phyloP scores from a whole-genome alignment of 2,888 invertebrate genomes.

The Ophion ventricosus region DNA sequence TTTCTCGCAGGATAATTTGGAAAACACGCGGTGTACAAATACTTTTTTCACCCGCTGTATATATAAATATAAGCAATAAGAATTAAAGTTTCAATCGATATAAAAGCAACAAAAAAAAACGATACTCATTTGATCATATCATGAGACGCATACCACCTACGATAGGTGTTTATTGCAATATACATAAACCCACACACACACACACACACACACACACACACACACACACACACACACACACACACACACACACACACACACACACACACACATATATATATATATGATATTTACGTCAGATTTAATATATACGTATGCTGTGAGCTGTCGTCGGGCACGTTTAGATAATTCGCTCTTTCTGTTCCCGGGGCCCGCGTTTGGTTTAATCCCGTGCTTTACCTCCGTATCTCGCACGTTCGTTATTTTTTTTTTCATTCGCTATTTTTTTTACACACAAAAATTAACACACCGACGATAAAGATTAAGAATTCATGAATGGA shows the following conservation, averaged over 20 bases:
- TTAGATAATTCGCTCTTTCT: slow-evolving; percentile 34
- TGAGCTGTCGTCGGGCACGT: slow-evolving; percentile 37
- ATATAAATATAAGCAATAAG: too few relatives aligned
- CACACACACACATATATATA: not conserved
- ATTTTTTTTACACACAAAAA: slow-evolving; percentile 36
- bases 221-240: not conserved
- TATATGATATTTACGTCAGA: slow-evolving; percentile 12
- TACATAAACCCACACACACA: not conserved
- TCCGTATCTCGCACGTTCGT: not conserved
- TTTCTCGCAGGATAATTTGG: too few relatives aligned
- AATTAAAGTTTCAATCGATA: slow-evolving; percentile 12
- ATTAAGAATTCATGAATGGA: slow-evolving; percentile 41
- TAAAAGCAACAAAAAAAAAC: slow-evolving; percentile 3
- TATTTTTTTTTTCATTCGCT: slow-evolving; percentile 11
- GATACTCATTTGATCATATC: slow-evolving; percentile 29
- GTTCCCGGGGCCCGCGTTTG: slow-evolving; percentile 35
- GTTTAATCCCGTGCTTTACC: slow-evolving; percentile 17
- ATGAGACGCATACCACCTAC: slow-evolving; percentile 40
- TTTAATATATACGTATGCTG: slow-evolving; percentile 10
- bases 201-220: not conserved
- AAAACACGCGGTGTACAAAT: too few relatives aligned
- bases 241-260: not conserved
- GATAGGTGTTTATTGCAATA: slow-evolving; percentile 15
- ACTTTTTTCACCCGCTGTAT: too few relatives aligned
- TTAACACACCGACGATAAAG: slow-evolving; percentile 25